These are phyloP conservation scores for Ammodytes dubius DNA, from an alignment of 2,113 vertebrate genomes.

Conservation along the genomic window DNA sequence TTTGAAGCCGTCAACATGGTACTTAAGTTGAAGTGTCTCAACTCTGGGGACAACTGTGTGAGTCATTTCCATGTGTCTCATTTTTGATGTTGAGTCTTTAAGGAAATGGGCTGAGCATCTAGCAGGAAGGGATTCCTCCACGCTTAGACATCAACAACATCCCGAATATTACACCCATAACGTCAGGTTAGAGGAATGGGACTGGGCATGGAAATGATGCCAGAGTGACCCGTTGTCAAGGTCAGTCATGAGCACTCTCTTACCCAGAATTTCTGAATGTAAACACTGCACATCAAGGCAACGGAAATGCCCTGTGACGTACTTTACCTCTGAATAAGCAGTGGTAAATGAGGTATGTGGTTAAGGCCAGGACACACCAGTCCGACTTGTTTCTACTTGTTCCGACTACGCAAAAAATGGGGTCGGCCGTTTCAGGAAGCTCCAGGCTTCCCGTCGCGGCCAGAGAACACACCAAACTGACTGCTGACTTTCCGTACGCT, in stretches of 20 bases:
- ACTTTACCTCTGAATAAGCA: constrained; percentile 62
- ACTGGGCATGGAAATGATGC: constrained; percentile 78
- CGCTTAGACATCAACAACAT: constrained; percentile 84
- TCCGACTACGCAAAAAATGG: too few relatives aligned
- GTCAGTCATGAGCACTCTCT: constrained; percentile 71
- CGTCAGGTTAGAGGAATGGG: constrained; percentile 68
- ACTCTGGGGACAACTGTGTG: constrained; percentile 74
- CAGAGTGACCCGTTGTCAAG: constrained; percentile 77
- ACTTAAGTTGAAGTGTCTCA: constrained; percentile 74
- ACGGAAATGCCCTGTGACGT: constrained; percentile 74
- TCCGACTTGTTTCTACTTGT: too few relatives aligned
- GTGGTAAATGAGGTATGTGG: constrained; percentile 47
- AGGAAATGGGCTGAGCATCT: constrained; percentile 81
- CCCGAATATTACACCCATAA: constrained; percentile 65
- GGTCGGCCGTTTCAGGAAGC: too few relatives aligned
- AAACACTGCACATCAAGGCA: constrained; percentile 81
- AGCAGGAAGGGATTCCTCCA: constrained; percentile 87
- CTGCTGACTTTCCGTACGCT: too few relatives aligned
- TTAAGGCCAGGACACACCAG: too few relatives aligned
- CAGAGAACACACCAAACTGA: too few relatives aligned
- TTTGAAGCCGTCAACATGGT: constrained; percentile 85
- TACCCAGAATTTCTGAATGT: constrained; percentile 64
- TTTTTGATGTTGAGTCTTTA: constrained; percentile 85
- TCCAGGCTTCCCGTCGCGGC: too few relatives aligned
- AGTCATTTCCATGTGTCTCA: constrained; percentile 85